Evolutionary conservation across 2,888 invertebrate genomes (phyloP).

Genomic region (Suillia variegata): DNA sequence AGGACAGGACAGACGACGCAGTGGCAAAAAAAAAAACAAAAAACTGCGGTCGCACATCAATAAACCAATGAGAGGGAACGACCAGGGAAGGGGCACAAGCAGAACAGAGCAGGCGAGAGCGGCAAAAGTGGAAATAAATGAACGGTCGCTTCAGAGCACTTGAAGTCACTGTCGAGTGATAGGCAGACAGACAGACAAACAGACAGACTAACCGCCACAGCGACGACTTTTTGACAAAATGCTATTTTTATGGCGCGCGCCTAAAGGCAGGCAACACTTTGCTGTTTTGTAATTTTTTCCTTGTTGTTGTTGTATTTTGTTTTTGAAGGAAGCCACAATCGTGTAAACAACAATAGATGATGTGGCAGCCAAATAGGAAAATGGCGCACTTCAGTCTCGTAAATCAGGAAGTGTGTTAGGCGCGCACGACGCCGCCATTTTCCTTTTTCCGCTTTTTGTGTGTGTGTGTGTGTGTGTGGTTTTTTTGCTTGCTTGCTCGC

Average conservation of each 20-base stretch:
- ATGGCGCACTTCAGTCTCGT: constrained; percentile 10
- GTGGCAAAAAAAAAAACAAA: not conserved
- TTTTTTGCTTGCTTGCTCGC: constrained; percentile 4
- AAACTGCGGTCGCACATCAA: not conserved
- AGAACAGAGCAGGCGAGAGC: not conserved
- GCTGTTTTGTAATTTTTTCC: not conserved
- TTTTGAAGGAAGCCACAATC: not conserved
- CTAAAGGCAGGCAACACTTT: not conserved
- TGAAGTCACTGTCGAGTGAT: no score
- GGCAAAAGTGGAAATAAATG: no score
- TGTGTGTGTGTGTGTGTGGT: not conserved
- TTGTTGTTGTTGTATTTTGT: not conserved
- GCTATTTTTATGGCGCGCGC: not conserved
- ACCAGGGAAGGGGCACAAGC: not conserved
- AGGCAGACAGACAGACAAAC: no score
- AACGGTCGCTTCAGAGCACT: no score
- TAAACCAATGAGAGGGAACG: not conserved
- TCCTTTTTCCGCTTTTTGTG: constrained; percentile 17
- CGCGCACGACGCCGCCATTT: constrained; percentile 32
- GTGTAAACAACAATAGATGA: constrained; percentile 1
- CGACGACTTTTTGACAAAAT: not conserved
- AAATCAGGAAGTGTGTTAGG: constrained; percentile 26
- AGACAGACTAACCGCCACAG: no score
- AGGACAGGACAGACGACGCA: no score
- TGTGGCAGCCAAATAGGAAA: constrained; percentile 5